phyloP scores from a whole-genome alignment of 2,797 vertebrate genomes.

The Phrynocephalus vlangalii region DNA sequence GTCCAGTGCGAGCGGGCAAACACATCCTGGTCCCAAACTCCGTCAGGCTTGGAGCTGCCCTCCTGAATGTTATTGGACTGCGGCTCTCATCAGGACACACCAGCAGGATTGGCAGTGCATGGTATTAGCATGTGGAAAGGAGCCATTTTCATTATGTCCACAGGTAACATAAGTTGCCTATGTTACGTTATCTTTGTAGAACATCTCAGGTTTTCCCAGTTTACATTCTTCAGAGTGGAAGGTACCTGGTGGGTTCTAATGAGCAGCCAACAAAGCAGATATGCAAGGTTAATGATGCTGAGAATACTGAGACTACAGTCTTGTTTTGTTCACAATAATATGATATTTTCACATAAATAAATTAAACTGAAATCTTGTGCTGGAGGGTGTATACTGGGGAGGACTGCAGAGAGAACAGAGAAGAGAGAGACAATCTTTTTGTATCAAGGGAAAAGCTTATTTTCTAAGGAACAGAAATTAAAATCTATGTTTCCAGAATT shows the following conservation, averaged over 20 bases:
- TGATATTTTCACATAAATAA: conserved; percentile 22
- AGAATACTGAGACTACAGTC: conserved; percentile 15
- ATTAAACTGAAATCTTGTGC: neutral
- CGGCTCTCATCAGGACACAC: too few relatives aligned
- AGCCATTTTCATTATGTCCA: neutral
- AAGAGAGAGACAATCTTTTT: neutral
- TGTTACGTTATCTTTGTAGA: neutral
- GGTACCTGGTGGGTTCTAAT: conserved; percentile 13
- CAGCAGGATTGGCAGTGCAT: too few relatives aligned
- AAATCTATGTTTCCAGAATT: neutral
- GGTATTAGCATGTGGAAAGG: too few relatives aligned
- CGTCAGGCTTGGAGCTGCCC: too few relatives aligned
- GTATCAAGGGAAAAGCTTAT: neutral
- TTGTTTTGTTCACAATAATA: conserved; percentile 10
- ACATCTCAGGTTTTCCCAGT: conserved; percentile 1
- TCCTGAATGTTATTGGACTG: too few relatives aligned
- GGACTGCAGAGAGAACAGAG: too few relatives aligned
- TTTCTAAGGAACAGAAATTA: neutral
- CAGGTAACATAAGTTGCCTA: neutral
- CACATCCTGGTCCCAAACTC: too few relatives aligned
- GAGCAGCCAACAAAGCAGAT: conserved; percentile 14
- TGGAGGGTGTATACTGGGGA: neutral
- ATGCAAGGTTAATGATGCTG: conserved; percentile 26
- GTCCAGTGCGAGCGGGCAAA: too few relatives aligned
- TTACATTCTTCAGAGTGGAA: neutral